phyloP scores from a whole-genome alignment of 1,140 invertebrate species.

The Trachymyrmex cornetzi region DNA sequence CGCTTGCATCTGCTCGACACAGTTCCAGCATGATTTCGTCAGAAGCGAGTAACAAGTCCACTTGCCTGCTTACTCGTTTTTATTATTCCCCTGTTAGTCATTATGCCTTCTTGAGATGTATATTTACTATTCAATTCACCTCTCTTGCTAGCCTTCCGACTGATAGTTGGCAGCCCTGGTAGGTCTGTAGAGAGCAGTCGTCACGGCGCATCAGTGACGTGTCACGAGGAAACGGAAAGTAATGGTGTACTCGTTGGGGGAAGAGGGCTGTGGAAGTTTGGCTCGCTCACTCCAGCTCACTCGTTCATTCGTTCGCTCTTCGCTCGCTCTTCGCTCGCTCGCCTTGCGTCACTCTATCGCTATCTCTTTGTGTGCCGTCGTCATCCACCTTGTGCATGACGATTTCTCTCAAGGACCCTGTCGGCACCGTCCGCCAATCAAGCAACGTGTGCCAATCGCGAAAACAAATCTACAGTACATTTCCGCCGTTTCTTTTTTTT shows the following conservation, averaged over 20 bases:
- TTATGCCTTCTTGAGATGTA: background rate
- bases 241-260: conserved; percentile 44
- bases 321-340: conserved; percentile 24
- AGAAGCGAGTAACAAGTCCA: background rate
- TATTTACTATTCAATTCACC: background rate
- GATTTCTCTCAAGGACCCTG: conserved; percentile 50
- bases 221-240: conserved; percentile 66
- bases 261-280: conserved; percentile 34
- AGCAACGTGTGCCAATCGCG: background rate
- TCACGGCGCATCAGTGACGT: conserved; percentile 74
- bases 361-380: conserved; percentile 73
- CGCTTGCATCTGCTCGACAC: background rate
- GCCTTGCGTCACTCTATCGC: conserved; percentile 71
- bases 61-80: background rate
- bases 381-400: conserved; percentile 48
- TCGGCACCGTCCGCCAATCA: background rate
- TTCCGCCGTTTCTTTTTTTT: background rate
- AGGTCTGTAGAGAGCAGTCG: conserved; percentile 55
- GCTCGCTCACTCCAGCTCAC: conserved; percentile 13
- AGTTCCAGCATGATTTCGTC: background rate
- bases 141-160: background rate
- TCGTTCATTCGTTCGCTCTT: conserved; percentile 17
- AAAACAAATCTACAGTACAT: background rate
- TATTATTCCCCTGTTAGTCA: background rate
- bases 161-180: conserved; percentile 65